Conservation (phyloP, 2,797 vertebrate genomes). For the Myoxocephalus aenaeus region DNA sequence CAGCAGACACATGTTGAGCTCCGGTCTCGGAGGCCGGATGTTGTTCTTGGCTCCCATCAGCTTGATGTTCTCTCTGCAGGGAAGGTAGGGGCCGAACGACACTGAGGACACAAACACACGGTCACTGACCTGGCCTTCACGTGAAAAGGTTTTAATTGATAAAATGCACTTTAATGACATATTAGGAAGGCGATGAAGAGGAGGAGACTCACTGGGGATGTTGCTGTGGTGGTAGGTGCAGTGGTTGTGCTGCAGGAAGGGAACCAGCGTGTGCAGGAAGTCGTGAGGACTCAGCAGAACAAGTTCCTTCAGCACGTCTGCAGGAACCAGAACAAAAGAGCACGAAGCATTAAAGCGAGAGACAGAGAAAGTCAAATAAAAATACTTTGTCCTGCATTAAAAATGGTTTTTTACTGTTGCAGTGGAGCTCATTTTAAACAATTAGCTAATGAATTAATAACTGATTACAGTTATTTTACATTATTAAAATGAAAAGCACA, state of each 20-base stretch:
- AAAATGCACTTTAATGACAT: background rate
- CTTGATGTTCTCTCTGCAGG: constrained; percentile 99
- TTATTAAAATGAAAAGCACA: background rate
- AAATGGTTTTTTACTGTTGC: no score
- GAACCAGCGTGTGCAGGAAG: constrained; percentile 98
- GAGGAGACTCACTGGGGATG: constrained; percentile 93
- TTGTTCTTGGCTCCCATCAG: constrained; percentile 99
- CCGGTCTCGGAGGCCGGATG: constrained; percentile 95
- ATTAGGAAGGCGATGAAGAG: background rate
- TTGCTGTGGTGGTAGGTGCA: constrained; percentile 99
- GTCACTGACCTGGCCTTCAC: background rate
- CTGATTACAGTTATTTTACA: background rate
- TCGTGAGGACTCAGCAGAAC: constrained; percentile 98
- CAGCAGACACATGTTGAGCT: constrained; percentile 99
- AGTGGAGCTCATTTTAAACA: no score
- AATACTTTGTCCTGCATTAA: no score
- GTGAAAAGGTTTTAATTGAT: accelerated
- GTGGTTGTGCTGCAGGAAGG: constrained; percentile 99
- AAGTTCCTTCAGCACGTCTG: constrained; percentile 98
- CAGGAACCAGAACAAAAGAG: constrained; percentile 42
- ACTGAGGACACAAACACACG: constrained; percentile 78
- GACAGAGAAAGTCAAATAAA: no score
- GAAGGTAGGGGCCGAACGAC: constrained; percentile 98
- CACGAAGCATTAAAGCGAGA: background rate
- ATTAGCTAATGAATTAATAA: no score